Evolutionary conservation across 1,140 invertebrate species (phyloP), one percentile per base, ranked within the genome.

Genomic region (Cydia amplana): DNA sequence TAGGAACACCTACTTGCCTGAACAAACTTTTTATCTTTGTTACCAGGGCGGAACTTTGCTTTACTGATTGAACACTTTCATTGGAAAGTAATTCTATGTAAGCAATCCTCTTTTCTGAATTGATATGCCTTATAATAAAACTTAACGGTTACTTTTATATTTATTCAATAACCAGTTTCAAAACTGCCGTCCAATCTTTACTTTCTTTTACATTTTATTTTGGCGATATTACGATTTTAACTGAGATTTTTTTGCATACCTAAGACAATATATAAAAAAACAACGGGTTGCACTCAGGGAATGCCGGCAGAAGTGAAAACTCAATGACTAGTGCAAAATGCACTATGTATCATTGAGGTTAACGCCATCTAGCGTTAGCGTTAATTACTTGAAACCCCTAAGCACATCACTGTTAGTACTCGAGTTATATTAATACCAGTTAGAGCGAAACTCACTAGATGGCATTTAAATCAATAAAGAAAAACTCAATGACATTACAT

Each of bases 11-110:
- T 51, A 46, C 28, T 60, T 20, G 64, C 25, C 73, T 64, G 32
- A 75, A 77, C 70, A 74, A 82, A 77, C 49, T 79, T 81, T 78
- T 79, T 70, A 70, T 70, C 65, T 70, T 43, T 70, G 32, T 43
- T 36, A 70, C 65, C 18, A 5, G 65, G 12, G 16, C 65, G 32
- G 16, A 70, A 70, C 65, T 70, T 70, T 70, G 65, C 36, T 70
- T 70, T 70, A 70, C 65, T 70, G 65, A 70, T 70, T 70, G 65
- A 70, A 70, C 65, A 70, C 32, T 40, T 43, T 70, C 36, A 10
- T 5, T 70, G n/a, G 2, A 43, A 40, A 70, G n/a, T 70, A 70
- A 40, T 70, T 70, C 65, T 43, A 70, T 70, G 16, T 70, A n/a
- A 70, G 65, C 32, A 10, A 43, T 40, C 10, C 16, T 40, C 6